Conservation (phyloP, 2,113 vertebrate genomes). For the Sinosuthora webbiana region DNA sequence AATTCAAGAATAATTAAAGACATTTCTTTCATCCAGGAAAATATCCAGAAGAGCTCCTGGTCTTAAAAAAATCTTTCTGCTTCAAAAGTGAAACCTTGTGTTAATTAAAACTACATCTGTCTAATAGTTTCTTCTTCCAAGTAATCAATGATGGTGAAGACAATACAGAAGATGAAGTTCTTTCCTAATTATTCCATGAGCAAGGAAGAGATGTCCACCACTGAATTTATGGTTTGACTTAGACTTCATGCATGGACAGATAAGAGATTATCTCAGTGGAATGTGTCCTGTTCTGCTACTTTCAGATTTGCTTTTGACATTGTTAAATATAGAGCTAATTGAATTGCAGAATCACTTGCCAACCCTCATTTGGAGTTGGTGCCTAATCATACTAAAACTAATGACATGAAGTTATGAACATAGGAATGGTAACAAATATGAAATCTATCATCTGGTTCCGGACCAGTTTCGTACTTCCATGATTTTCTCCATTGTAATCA, state of each 20-base stretch:
- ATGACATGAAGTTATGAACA: not conserved
- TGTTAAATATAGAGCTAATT: not conserved
- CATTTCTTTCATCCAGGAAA: not conserved
- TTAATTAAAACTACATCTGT: not conserved
- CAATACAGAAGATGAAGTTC: not conserved
- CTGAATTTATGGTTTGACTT: not conserved
- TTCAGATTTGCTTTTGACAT: not conserved
- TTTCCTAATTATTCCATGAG: rapidly evolving
- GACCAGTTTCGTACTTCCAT: not conserved
- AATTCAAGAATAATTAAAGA: not conserved
- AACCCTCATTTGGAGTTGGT: not conserved
- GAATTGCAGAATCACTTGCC: not conserved
- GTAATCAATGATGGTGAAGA: not conserved
- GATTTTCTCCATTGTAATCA: not conserved
- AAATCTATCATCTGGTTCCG: not conserved
- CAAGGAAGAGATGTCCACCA: not conserved
- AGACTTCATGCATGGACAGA: not conserved
- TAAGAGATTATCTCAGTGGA: not conserved
- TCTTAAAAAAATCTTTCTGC: not conserved
- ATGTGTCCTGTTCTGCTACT: not conserved
- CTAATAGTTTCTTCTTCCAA: not conserved
- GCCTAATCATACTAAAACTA: not conserved
- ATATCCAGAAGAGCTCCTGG: not conserved
- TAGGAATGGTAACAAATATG: not conserved
- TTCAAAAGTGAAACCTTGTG: not conserved